Percentiles rank a stretch among this genome's conserved stretches.
Evolutionary conservation across 2,888 invertebrate genomes (phyloP).

Genomic region (Hybos culiciformis): DNA sequence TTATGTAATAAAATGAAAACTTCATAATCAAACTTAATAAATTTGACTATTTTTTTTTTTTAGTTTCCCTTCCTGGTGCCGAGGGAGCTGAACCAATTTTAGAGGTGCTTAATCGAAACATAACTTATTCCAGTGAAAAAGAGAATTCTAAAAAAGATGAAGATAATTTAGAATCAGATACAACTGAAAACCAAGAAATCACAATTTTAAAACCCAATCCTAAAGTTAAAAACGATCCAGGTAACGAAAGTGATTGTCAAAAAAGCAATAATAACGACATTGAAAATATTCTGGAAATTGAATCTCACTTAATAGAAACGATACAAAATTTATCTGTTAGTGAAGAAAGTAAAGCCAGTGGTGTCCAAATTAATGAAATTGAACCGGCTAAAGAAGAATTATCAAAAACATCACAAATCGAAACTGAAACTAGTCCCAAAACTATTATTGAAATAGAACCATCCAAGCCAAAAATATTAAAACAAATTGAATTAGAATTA

Average conservation of each 20-base stretch:
- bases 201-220: too few species aligned
- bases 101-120: conserved; percentile 27
- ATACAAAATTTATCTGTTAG: conserved; percentile 21
- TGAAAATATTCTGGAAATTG: conserved; percentile 25
- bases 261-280: conserved; percentile 1
- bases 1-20: too few species aligned
- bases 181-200: too few species aligned
- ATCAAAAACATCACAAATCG: conserved; percentile 25
- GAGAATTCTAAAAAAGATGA: background rate
- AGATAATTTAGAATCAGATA: background rate
- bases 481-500: conserved; percentile 20
- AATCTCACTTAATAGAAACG: conserved; percentile 34
- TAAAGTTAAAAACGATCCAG: too few species aligned
- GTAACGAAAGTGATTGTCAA: background rate
- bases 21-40: too few species aligned
- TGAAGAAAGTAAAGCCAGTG: conserved; percentile 19
- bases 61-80: conserved; percentile 36
- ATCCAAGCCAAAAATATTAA: conserved; percentile 23
- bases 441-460: conserved; percentile 31
- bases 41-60: conserved; percentile 13
- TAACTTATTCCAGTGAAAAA: conserved; percentile 9
- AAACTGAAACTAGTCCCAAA: conserved; percentile 20
- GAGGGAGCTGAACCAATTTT: conserved; percentile 31
- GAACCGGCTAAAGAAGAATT: conserved; percentile 27
- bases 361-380: conserved; percentile 28